Evolutionary conservation across 2,113 vertebrate genomes (phyloP).

Genomic region (Xiphophorus hellerii): DNA sequence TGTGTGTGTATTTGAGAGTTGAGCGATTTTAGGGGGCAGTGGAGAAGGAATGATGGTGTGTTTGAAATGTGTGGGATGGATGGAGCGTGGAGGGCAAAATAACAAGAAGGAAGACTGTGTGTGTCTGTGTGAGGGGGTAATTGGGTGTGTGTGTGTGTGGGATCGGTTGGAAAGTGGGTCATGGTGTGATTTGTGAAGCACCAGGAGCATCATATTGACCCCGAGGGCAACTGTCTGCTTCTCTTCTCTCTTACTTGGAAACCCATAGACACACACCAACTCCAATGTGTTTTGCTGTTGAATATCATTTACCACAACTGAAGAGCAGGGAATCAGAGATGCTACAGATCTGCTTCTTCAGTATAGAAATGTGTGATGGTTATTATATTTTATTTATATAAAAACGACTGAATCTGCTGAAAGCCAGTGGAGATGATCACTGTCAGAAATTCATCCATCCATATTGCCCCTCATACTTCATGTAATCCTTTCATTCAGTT

Average conservation of each 20-base stretch:
- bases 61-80: conserved; percentile 55
- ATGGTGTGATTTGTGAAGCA: conserved; percentile 66
- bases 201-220: conserved; percentile 74
- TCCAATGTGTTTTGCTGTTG: conserved; percentile 33
- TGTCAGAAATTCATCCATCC: conserved; percentile 2
- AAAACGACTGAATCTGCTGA: conserved; percentile 2
- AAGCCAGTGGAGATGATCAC: neutral
- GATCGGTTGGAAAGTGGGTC: conserved; percentile 68
- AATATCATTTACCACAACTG: conserved; percentile 43
- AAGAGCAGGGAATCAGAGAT: conserved; percentile 35
- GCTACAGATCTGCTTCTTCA: conserved; percentile 25
- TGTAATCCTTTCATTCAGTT: neutral
- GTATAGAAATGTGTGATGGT: conserved; percentile 19
- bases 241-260: conserved; percentile 35
- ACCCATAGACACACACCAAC: conserved; percentile 17
- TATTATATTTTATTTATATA: conserved; percentile 11
- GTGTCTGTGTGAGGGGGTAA: conserved; percentile 22
- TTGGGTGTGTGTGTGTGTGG: conserved; percentile 24
- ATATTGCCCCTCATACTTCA: neutral
- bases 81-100: conserved; percentile 58
- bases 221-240: conserved; percentile 66
- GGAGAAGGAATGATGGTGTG: conserved; percentile 33
- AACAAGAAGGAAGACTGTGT: conserved; percentile 40
- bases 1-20: conserved; percentile 24
- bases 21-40: conserved; percentile 9